Conservation (phyloP, 2,797 vertebrate species). For the Oophaga sylvatica region DNA sequence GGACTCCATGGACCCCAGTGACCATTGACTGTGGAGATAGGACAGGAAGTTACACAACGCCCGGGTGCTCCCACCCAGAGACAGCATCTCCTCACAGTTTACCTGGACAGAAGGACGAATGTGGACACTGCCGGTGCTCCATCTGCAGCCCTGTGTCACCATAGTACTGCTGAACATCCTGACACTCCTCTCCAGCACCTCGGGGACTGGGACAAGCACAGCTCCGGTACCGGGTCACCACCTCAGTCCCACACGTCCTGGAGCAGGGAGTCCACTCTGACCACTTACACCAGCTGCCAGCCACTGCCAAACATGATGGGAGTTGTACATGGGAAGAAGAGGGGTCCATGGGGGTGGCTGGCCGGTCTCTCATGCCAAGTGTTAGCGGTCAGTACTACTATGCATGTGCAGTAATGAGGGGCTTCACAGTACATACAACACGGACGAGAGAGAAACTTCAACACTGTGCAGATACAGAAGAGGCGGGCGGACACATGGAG, state of each 20-base stretch:
- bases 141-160: slow-evolving; percentile 76
- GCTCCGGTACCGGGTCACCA: slow-evolving; percentile 79
- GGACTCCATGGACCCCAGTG: slow-evolving; percentile 81
- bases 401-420: too few relatives aligned
- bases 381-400: too few relatives aligned
- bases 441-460: too few relatives aligned
- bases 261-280: slow-evolving; percentile 84
- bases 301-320: slow-evolving; percentile 69
- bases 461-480: too few relatives aligned
- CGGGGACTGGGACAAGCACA: slow-evolving; percentile 82
- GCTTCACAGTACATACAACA: too few relatives aligned
- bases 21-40: slow-evolving; percentile 76
- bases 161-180: slow-evolving; percentile 74
- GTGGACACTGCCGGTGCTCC: slow-evolving; percentile 78
- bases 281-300: slow-evolving; percentile 86
- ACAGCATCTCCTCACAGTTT: background rate
- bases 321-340: background rate
- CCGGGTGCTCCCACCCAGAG: background rate
- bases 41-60: background rate
- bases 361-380: background rate
- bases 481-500: too few relatives aligned
- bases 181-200: slow-evolving; percentile 74
- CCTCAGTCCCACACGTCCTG: slow-evolving; percentile 81
- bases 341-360: background rate
- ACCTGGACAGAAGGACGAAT: slow-evolving; percentile 81